phyloP scores from a whole-genome alignment of 2,113 vertebrate species.

The Trogon surrucura region DNA sequence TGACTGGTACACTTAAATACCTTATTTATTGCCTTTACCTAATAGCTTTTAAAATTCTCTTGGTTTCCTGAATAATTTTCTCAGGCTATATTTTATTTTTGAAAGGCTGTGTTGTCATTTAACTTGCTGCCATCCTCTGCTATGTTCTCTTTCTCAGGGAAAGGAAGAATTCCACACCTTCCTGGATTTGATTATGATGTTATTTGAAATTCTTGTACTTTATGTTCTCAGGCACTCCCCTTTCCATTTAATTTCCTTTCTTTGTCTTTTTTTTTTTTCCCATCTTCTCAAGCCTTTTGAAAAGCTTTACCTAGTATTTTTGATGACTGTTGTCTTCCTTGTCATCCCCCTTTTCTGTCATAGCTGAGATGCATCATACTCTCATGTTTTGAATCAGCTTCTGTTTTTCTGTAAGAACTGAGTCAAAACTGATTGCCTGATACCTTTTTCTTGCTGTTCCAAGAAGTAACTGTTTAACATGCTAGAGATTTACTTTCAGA shows the following conservation, averaged over 20 bases:
- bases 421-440: not conserved
- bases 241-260: not conserved
- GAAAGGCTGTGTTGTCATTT: not conserved
- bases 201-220: not conserved
- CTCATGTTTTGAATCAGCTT: not conserved
- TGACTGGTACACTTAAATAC: slow-evolving; percentile 36
- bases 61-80: slow-evolving; percentile 24
- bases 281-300: not conserved
- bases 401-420: not conserved
- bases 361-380: not conserved
- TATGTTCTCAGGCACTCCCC: not conserved
- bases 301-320: not conserved
- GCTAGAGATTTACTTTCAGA: not conserved
- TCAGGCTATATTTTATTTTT: not conserved
- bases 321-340: not conserved
- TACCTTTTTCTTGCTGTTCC: not conserved
- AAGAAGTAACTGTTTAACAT: not conserved
- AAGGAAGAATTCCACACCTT: not conserved
- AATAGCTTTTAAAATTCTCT: slow-evolving; percentile 46
- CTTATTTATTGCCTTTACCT: slow-evolving; percentile 42
- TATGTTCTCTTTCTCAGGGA: not conserved
- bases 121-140: not conserved
- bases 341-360: not conserved
- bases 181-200: not conserved
- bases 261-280: not conserved